Evolutionary conservation across 2,113 vertebrate genomes (phyloP).

Genomic region (Ptilorrhoa leucosticta): DNA sequence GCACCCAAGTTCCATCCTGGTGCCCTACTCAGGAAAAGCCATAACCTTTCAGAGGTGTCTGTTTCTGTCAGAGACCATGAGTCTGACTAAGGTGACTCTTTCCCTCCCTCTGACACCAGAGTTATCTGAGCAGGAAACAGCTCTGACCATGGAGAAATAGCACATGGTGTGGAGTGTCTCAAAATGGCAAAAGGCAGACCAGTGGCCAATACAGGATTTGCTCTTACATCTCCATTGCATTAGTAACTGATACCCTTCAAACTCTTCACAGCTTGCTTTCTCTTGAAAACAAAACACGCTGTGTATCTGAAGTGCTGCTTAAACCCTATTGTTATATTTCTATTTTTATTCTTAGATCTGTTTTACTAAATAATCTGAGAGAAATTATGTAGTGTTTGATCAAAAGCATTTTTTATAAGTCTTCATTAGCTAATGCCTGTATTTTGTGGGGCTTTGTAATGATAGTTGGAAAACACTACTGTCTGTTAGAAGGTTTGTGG

Average conservation of each 20-base stretch:
- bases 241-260: neutral
- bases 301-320: neutral
- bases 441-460: neutral
- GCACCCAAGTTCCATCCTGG: neutral
- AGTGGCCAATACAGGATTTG: neutral
- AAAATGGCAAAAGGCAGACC: neutral
- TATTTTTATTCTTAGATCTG: neutral
- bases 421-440: neutral
- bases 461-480: neutral
- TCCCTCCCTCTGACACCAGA: neutral
- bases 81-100: neutral
- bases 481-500: neutral
- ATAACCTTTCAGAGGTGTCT: neutral
- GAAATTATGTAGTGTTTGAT: neutral
- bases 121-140: neutral
- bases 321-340: neutral
- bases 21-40: neutral
- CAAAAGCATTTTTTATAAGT: neutral
- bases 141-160: neutral
- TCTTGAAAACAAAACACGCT: neutral
- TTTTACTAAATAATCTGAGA: neutral
- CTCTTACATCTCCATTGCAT: neutral
- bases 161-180: neutral
- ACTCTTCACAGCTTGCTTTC: neutral
- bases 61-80: neutral